Base-by-base conservation (phyloP, 2,797 vertebrate species). In the Characodon lateralis region DNA sequence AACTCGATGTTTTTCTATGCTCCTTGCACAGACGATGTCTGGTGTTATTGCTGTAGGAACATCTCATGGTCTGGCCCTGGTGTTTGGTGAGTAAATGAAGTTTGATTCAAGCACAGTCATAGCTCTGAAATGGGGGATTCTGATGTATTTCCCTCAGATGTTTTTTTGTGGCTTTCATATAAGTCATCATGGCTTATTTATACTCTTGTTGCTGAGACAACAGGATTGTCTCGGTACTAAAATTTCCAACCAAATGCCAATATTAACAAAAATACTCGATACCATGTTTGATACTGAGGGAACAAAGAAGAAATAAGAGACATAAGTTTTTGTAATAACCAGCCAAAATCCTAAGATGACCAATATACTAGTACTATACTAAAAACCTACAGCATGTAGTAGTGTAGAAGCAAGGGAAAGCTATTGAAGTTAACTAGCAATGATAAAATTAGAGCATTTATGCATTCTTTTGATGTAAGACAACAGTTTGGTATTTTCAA, bases 31-130 rank as follows among this genome's bases (percentile, higher is more conserved):
- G 98, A 97, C 97, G 2, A 96, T 98, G 75, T 96, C 97, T 3
- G 97, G 95, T 79, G 96, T 99, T 73, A 98, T 99, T 76, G 97
- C 97, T 61, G 97, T 99, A 86, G 98, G 98, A 43, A 99, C 98
- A 0, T 99, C 98, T 79, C 98, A 99, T 89, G 98, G 98, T 74
- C 89, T 99, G 87, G 97, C 97, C 28, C 92, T 99, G 81, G 96
- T 99, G 86, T 99, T 99, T 87, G 98, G 98, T 99, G 96, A 98
- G 96, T 90, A 14, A 58, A 58, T 1, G 26, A 71, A 20, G 8
- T 18, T 43, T 24, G 51, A 26, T 72, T 63, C 61, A 6, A 8
- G 0, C 50, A 50, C 5, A 73, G 53, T 20, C 51, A 22, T 22
- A 73, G 35, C 18, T 35, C 31, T 20, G 28, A 31, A 13, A 31